Percentiles rank a stretch among this genome's conserved stretches.
Evolutionary conservation across 2,888 invertebrate genomes (phyloP).

Genomic region (Amiota mariae): DNA sequence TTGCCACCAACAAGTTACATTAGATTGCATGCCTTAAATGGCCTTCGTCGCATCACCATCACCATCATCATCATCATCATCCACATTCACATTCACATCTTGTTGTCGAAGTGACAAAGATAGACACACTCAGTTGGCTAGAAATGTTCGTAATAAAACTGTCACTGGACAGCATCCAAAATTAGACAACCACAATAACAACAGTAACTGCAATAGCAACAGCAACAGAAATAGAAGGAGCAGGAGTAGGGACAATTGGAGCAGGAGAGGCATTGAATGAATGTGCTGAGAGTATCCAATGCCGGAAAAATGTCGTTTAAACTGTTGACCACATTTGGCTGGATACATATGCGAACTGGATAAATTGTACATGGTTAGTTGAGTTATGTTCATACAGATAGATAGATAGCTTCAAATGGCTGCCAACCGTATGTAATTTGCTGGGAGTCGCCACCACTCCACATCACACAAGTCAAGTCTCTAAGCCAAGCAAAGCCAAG

Average conservation of each 20-base stretch:
- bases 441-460: too few species aligned
- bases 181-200: slow-evolving; percentile 55
- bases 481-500: too few species aligned
- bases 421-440: background rate
- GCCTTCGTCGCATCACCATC: slow-evolving; percentile 3
- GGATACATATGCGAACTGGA: slow-evolving; percentile 48
- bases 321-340: slow-evolving; percentile 65
- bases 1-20: background rate
- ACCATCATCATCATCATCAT: background rate
- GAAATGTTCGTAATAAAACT: slow-evolving; percentile 61
- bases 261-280: too few species aligned
- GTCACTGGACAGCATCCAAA: slow-evolving; percentile 59
- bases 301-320: slow-evolving; percentile 60
- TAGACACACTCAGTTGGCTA: slow-evolving; percentile 37
- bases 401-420: background rate
- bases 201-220: background rate
- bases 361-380: too few species aligned
- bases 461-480: too few species aligned
- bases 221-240: too few species aligned
- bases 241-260: too few species aligned
- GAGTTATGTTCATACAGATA: too few species aligned
- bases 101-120: background rate
- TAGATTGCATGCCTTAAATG: slow-evolving; percentile 13
- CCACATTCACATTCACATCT: background rate
- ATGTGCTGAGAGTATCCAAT: background rate